Evolutionary conservation across 2,113 vertebrate species (phyloP).

Genomic region (Amazona guildingii): DNA sequence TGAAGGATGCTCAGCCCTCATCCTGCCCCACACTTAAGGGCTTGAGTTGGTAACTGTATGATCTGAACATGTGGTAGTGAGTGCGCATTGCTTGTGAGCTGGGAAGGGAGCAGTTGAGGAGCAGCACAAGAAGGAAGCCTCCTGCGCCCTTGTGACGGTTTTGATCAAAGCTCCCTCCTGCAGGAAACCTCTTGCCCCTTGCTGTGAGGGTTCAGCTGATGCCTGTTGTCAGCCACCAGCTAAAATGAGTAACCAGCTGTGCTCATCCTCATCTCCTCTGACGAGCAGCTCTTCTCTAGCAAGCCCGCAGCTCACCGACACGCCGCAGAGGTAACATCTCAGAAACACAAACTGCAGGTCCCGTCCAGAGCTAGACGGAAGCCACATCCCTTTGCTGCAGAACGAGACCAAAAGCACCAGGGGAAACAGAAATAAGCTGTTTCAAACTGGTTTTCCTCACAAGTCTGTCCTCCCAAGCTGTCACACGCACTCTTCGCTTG

Average conservation of each 20-base stretch:
- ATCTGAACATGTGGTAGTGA: fast-evolving
- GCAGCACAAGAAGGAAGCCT: background rate
- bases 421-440: background rate
- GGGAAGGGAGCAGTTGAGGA: background rate
- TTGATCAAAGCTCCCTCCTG: background rate
- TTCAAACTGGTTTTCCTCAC: background rate
- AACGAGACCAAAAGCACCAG: fast-evolving
- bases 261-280: background rate
- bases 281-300: fast-evolving
- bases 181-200: background rate
- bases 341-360: fast-evolving
- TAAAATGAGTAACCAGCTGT: fast-evolving
- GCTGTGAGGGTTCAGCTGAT: too few relatives aligned
- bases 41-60: fast-evolving
- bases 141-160: background rate
- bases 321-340: fast-evolving
- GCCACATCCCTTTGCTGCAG: fast-evolving
- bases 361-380: background rate
- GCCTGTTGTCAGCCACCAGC: background rate
- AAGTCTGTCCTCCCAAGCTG: background rate
- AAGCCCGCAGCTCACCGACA: background rate
- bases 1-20: background rate
- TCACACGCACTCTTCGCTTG: fast-evolving
- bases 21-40: fast-evolving
- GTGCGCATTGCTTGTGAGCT: fast-evolving